These are phyloP conservation scores for Papilio aristodemus DNA, from an alignment of 1,140 invertebrate genomes.

Conservation along the genomic window DNA sequence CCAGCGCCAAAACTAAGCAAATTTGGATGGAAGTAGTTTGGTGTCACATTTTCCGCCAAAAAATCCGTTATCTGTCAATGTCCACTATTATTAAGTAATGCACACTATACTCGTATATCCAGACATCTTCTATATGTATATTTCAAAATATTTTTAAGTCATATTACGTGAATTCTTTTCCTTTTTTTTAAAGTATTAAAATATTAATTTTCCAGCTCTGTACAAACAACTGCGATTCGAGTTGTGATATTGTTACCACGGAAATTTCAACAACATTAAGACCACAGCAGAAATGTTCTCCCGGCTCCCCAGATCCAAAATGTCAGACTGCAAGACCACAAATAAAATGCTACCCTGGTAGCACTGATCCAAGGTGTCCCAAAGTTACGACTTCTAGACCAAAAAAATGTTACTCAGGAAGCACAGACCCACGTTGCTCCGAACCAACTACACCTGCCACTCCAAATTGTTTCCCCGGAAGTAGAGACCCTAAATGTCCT, in stretches of 20 bases:
- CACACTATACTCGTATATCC: no score
- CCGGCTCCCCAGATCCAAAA: constrained; percentile 62
- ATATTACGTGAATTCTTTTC: no score
- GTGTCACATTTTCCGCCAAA: no score
- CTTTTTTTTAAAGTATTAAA: neutral
- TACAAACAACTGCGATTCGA: constrained; percentile 66
- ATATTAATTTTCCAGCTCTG: constrained; percentile 61
- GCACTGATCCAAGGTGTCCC: constrained; percentile 67
- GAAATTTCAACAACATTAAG: constrained; percentile 57
- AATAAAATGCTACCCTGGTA: constrained; percentile 56
- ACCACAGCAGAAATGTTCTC: constrained; percentile 58
- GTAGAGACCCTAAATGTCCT: constrained; percentile 61
- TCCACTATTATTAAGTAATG: no score
- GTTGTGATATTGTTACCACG: constrained; percentile 54
- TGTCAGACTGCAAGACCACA: constrained; percentile 57
- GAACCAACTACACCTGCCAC: constrained; percentile 27
- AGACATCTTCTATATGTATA: no score
- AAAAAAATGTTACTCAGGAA: constrained; percentile 74
- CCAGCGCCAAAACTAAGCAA: no score
- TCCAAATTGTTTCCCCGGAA: constrained; percentile 67
- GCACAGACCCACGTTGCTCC: constrained; percentile 55
- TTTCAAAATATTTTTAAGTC: no score
- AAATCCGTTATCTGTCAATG: no score
- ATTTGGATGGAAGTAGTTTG: no score
- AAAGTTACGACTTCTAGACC: constrained; percentile 47